Percentiles rank a stretch among this genome's conserved stretches.
Evolutionary conservation across 2,888 invertebrate genomes (phyloP).

Genomic region (Drosophila borborema): DNA sequence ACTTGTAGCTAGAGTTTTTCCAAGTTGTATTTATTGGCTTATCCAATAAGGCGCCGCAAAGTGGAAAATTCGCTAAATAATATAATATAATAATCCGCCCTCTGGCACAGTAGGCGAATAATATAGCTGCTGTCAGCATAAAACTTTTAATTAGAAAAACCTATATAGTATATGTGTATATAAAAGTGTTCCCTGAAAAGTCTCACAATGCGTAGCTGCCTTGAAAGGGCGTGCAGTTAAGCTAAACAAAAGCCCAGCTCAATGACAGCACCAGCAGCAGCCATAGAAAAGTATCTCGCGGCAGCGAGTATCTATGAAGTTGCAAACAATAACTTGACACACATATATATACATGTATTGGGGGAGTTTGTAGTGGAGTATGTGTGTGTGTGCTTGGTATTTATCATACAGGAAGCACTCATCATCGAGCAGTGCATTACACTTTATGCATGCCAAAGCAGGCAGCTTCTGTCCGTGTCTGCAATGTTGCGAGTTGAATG

Average conservation of each 20-base stretch:
- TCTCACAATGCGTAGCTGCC: slow-evolving; percentile 41
- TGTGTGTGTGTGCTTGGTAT: slow-evolving; percentile 25
- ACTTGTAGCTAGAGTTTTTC: slow-evolving; percentile 35
- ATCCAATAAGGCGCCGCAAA: slow-evolving; percentile 39
- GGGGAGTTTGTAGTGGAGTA: not conserved
- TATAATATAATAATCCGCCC: slow-evolving; percentile 37
- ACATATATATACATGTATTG: slow-evolving; percentile 39
- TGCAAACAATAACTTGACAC: slow-evolving; percentile 73
- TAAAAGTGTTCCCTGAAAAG: slow-evolving; percentile 38
- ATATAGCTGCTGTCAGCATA: slow-evolving; percentile 38
- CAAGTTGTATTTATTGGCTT: slow-evolving; percentile 35
- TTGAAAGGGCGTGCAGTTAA: slow-evolving; percentile 42
- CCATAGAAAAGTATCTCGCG: slow-evolving; percentile 58
- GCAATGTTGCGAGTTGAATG: slow-evolving; percentile 46
- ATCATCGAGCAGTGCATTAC: slow-evolving; percentile 58
- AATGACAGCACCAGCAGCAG: slow-evolving; percentile 51
- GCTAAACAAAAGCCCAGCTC: slow-evolving; percentile 55
- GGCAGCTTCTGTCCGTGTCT: slow-evolving; percentile 50
- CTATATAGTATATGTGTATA: slow-evolving; percentile 9
- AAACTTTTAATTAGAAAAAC: slow-evolving; percentile 70
- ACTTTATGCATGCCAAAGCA: slow-evolving; percentile 48
- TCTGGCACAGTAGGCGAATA: slow-evolving; percentile 32
- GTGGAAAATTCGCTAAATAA: slow-evolving; percentile 51
- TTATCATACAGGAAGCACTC: slow-evolving; percentile 62
- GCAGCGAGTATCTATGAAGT: slow-evolving; percentile 58